These are phyloP conservation scores for Cephus spinipes DNA, from an alignment of 2,888 invertebrate genomes.

Conservation along the genomic window DNA sequence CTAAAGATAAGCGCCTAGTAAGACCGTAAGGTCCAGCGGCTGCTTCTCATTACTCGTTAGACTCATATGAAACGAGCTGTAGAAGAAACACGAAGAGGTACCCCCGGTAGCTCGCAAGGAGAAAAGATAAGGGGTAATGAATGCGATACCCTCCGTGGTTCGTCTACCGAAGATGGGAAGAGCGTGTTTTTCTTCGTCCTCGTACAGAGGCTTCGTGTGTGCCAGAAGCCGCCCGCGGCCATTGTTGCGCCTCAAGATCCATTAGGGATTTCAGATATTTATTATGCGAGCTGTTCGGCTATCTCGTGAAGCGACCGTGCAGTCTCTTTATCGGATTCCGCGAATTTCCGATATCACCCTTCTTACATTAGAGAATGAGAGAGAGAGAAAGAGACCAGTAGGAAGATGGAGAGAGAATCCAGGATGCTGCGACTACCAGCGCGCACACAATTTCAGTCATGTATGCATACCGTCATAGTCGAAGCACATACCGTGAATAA, in stretches of 20 bases:
- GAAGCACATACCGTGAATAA: background rate
- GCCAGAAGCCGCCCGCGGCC: conserved; percentile 15
- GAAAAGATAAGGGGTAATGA: conserved; percentile 56
- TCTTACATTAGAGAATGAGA: conserved; percentile 7
- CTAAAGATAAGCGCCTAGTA: background rate
- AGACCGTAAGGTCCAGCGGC: background rate
- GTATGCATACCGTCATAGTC: background rate
- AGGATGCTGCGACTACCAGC: background rate
- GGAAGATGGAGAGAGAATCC: conserved; percentile 34
- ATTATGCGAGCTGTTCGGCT: conserved; percentile 33
- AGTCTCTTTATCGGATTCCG: conserved; percentile 39
- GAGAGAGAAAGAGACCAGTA: background rate
- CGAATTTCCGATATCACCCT: conserved; percentile 38
- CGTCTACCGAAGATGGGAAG: conserved; percentile 29
- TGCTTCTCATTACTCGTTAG: conserved; percentile 1
- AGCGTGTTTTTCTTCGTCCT: conserved; percentile 29
- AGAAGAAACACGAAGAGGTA: conserved; percentile 33
- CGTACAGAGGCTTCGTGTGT: conserved; percentile 37
- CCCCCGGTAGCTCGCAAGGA: conserved; percentile 46
- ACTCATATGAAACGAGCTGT: conserved; percentile 31
- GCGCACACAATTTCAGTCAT: background rate
- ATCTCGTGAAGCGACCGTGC: conserved; percentile 24
- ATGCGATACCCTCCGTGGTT: conserved; percentile 46
- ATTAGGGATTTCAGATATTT: conserved; percentile 59
- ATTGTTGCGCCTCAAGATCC: conserved; percentile 45